Evolutionary conservation across 2,888 invertebrate species (phyloP).

Genomic region (Sthenelais limicola): DNA sequence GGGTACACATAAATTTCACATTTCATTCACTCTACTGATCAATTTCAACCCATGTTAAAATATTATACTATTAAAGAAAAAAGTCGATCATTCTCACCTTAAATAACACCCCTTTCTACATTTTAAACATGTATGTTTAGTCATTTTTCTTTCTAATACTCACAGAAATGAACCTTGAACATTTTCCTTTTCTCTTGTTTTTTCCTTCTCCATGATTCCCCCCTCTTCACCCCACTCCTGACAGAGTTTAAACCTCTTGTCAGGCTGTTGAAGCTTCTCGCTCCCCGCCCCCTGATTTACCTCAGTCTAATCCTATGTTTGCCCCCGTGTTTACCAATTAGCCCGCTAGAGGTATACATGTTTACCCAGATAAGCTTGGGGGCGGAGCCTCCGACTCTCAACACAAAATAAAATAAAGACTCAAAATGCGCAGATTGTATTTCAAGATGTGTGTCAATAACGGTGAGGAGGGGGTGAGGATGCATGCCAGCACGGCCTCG

Average conservation of each 20-base stretch:
- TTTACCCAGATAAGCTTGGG: constrained; percentile 13
- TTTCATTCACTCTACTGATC: no score
- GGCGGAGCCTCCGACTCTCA: background rate
- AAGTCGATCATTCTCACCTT: no score
- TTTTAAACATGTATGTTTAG: no score
- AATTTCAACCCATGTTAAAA: no score
- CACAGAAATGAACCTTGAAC: no score
- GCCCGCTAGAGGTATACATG: constrained; percentile 4
- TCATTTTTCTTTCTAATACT: no score
- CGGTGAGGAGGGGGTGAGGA: constrained; percentile 22
- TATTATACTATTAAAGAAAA: no score
- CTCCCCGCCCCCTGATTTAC: constrained; percentile 25
- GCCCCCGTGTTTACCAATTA: constrained; percentile 31
- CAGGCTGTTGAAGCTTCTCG: background rate
- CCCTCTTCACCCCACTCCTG: constrained; percentile 18
- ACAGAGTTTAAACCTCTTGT: constrained; percentile 17
- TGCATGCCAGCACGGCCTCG: background rate
- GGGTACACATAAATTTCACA: no score
- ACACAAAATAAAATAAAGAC: constrained; percentile 20
- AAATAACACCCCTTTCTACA: no score
- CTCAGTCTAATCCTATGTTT: constrained; percentile 11
- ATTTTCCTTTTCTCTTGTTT: constrained; percentile 11
- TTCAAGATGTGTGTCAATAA: constrained; percentile 15
- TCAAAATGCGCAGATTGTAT: constrained; percentile 16
- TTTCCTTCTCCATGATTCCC: background rate